These are phyloP conservation scores for Nothocercus nigrocapillus DNA, from an alignment of 2,113 vertebrate species.

Conservation along the genomic window DNA sequence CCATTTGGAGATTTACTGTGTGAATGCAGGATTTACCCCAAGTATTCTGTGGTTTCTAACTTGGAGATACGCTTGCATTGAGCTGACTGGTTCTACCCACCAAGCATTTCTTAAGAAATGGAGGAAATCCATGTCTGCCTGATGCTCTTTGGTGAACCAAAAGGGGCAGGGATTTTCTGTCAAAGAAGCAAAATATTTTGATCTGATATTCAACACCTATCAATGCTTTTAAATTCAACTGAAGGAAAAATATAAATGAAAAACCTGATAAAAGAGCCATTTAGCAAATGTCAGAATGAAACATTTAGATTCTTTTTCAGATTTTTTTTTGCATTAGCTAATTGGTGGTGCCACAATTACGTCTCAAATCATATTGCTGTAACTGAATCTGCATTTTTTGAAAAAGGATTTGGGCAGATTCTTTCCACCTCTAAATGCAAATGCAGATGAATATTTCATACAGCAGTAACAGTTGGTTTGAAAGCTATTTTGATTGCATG, in stretches of 20 bases:
- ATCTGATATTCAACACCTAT: neutral
- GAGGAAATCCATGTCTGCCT: neutral
- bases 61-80: neutral
- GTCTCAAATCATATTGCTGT: neutral
- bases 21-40: neutral
- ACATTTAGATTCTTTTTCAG: neutral
- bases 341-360: neutral
- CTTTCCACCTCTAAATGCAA: neutral
- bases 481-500: neutral
- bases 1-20: neutral
- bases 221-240: neutral
- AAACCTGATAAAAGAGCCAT: neutral
- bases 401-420: neutral
- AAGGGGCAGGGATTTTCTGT: neutral
- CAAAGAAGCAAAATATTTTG: neutral
- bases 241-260: neutral
- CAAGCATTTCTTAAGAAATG: neutral
- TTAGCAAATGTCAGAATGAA: neutral
- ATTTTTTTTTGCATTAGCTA: neutral
- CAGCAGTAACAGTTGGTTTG: neutral
- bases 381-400: neutral
- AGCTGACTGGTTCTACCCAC: neutral
- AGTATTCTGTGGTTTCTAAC: neutral
- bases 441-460: neutral
- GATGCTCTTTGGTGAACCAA: neutral